Conservation (phyloP, 1,140 invertebrate genomes). For the Drosophila pseudoananassae region DNA sequence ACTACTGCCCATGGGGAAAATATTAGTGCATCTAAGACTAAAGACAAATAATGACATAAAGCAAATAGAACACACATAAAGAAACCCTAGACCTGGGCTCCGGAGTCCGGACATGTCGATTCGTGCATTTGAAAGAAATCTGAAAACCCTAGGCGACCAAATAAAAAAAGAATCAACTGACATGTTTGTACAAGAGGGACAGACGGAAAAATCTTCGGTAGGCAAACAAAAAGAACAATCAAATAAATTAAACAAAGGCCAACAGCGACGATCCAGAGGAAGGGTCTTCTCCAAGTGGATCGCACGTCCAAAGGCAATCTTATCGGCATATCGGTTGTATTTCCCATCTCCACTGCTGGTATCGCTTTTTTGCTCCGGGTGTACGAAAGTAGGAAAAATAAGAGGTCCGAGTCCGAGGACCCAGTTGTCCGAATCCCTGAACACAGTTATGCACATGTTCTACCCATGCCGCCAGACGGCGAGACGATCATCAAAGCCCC, state of each 20-base stretch:
- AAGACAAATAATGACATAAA: constrained; percentile 75
- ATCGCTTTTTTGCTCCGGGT: constrained; percentile 71
- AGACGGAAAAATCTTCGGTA: constrained; percentile 42
- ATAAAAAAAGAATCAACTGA: constrained; percentile 61
- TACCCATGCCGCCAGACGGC: constrained; percentile 44
- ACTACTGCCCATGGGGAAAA: constrained; percentile 71
- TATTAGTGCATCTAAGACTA: constrained; percentile 77
- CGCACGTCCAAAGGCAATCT: constrained; percentile 64
- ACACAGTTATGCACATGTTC: constrained; percentile 74
- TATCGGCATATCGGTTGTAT: constrained; percentile 64
- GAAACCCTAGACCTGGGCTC: constrained; percentile 3
- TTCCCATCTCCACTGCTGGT: constrained; percentile 53
- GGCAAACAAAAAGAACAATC: constrained; percentile 72
- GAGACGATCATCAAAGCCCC: constrained; percentile 53
- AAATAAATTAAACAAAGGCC: constrained; percentile 79
- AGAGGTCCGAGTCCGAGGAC: constrained; percentile 24
- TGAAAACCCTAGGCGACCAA: constrained; percentile 25
- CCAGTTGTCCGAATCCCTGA: constrained; percentile 50
- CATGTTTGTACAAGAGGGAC: constrained; percentile 70
- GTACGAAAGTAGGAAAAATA: constrained; percentile 20
- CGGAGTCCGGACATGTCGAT: constrained; percentile 44
- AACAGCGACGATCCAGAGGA: constrained; percentile 39
- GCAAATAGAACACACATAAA: constrained; percentile 51
- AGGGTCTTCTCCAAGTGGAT: constrained; percentile 52
- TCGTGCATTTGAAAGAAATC: constrained; percentile 50